phyloP scores from a whole-genome alignment of 2,888 invertebrate species.

The Cacoxenus indagator region DNA sequence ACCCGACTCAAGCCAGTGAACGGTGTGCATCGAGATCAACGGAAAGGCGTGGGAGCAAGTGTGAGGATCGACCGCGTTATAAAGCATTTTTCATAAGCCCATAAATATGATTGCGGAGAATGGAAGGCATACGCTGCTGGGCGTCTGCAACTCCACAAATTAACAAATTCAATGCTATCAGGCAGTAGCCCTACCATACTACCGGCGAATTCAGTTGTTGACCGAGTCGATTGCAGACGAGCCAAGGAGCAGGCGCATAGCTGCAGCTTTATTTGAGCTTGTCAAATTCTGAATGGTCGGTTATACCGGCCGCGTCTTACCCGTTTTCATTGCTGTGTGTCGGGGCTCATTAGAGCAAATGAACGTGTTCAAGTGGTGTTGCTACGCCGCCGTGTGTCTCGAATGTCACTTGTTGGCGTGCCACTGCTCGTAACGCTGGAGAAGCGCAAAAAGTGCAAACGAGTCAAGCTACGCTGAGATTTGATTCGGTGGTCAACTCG shows the following conservation, averaged over 20 bases:
- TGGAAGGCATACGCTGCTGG: not conserved
- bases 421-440: not conserved
- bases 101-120: slow-evolving; percentile 49
- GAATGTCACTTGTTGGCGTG: slow-evolving; percentile 15
- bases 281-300: slow-evolving; percentile 9
- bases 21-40: not conserved
- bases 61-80: slow-evolving; percentile 19
- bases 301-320: not conserved
- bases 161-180: no score
- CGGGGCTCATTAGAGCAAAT: slow-evolving; percentile 16
- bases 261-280: no score
- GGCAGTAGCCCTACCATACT: no score
- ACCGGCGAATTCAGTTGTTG: not conserved
- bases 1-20: no score
- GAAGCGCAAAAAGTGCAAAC: no score
- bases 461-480: not conserved
- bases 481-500: slow-evolving; percentile 11
- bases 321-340: not conserved
- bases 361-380: slow-evolving; percentile 20
- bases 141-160: not conserved
- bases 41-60: not conserved
- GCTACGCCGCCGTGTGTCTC: not conserved
- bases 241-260: no score
- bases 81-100: slow-evolving; percentile 63
- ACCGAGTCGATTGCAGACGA: not conserved